These are phyloP conservation scores for Gerris lacustris DNA, from an alignment of 2,888 invertebrate species.

Conservation along the genomic window DNA sequence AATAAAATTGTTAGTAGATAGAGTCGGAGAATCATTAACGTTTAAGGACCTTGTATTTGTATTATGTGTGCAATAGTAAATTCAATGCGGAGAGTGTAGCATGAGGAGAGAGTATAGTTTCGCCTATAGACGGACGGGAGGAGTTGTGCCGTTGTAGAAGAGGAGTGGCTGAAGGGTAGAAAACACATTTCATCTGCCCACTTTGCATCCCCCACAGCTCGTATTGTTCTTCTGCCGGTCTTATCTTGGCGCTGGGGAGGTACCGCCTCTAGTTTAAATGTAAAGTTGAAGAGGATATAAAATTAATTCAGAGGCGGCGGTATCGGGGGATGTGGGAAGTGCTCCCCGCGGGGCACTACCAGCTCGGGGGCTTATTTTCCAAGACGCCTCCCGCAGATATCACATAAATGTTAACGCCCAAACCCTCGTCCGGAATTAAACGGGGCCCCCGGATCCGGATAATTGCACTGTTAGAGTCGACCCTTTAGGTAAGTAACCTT, in stretches of 20 bases:
- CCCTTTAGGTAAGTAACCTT: slow-evolving; percentile 7
- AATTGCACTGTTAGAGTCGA: slow-evolving; percentile 18
- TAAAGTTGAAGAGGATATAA: slow-evolving; percentile 5
- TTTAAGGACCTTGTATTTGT: too few relatives aligned
- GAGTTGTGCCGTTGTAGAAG: background rate
- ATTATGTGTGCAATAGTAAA: too few relatives aligned
- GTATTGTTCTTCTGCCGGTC: background rate
- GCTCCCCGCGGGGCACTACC: slow-evolving; percentile 18
- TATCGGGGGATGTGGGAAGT: slow-evolving; percentile 16
- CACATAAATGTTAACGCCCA: slow-evolving; percentile 25
- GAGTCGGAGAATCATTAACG: too few relatives aligned
- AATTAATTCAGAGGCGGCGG: slow-evolving; percentile 1
- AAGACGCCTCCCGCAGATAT: slow-evolving; percentile 16
- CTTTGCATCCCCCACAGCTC: background rate
- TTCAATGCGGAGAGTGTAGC: too few relatives aligned
- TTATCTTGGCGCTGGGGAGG: background rate
- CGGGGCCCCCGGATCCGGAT: slow-evolving; percentile 17
- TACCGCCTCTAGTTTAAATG: background rate
- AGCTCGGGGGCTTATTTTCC: slow-evolving; percentile 16
- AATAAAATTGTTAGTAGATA: too few relatives aligned
- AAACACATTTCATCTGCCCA: slow-evolving; percentile 12
- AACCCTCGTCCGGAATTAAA: slow-evolving; percentile 24
- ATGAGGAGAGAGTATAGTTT: too few relatives aligned
- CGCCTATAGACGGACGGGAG: background rate
- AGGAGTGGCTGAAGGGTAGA: slow-evolving; percentile 2